These are phyloP conservation scores for Sphaeramia orbicularis DNA, from an alignment of 2,797 vertebrate genomes.

Conservation along the genomic window DNA sequence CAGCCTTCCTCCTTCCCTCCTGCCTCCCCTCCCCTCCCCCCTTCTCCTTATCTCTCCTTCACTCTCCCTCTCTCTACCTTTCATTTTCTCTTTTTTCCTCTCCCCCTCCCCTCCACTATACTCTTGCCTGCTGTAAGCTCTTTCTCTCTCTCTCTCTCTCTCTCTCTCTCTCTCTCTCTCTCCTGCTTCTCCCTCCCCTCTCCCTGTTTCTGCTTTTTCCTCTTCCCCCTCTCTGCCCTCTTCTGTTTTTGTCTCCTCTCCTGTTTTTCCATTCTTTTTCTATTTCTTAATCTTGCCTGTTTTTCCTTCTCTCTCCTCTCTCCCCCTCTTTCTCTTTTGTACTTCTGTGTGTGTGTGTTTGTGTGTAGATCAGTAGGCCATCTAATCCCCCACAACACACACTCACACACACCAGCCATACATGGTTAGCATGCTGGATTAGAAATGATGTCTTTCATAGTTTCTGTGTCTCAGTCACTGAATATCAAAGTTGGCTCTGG, in stretches of 20 bases:
- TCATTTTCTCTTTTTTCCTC: slow-evolving; percentile 40
- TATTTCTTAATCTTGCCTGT: slow-evolving; percentile 54
- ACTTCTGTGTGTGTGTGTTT: slow-evolving; percentile 51
- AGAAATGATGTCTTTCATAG: slow-evolving; percentile 47
- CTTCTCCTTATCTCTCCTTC: slow-evolving; percentile 52
- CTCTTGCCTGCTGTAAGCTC: slow-evolving; percentile 51
- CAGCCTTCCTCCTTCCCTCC: slow-evolving; percentile 25
- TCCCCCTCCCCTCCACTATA: slow-evolving; percentile 37
- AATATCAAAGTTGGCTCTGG: slow-evolving; percentile 33
- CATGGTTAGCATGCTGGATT: slow-evolving; percentile 53
- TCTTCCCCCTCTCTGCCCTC: slow-evolving; percentile 30
- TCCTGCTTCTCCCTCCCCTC: neutral
- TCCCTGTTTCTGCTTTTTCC: neutral
- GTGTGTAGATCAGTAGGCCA: slow-evolving; percentile 64
- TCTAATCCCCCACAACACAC: slow-evolving; percentile 61
- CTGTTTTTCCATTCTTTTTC: slow-evolving; percentile 52
- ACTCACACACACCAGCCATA: slow-evolving; percentile 38
- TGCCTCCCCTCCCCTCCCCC: slow-evolving; percentile 9
- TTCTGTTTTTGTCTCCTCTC: slow-evolving; percentile 47
- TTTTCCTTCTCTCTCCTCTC: slow-evolving; percentile 23
- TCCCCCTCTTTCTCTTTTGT: slow-evolving; percentile 3
- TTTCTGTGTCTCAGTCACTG: slow-evolving; percentile 39
- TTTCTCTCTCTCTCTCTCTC: slow-evolving; percentile 23
- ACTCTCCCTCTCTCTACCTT: slow-evolving; percentile 56
- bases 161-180: slow-evolving; percentile 18